Conservation (phyloP, 2,113 vertebrate genomes). For the Campylorhamphus procurvoides region DNA sequence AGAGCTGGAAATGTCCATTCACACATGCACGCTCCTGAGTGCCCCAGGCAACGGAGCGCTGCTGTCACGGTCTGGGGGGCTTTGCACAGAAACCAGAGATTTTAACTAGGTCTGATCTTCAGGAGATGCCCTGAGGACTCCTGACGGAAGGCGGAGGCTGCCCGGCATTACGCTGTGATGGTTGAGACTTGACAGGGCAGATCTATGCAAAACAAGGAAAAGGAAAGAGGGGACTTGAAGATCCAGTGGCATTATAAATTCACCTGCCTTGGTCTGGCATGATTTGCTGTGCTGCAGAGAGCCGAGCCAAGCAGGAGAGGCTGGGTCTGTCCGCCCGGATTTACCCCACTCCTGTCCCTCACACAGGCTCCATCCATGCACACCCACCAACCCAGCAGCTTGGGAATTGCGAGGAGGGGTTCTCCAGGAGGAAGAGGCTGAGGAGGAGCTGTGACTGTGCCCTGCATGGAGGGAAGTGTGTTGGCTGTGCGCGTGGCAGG, state of each 20-base stretch:
- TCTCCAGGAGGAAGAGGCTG: background rate
- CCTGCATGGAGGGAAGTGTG: fast-evolving
- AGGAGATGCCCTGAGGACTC: slow-evolving; percentile 29
- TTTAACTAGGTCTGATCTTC: slow-evolving; percentile 46
- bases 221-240: background rate
- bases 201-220: background rate
- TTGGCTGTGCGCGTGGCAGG: background rate
- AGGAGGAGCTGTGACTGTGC: background rate
- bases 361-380: fast-evolving
- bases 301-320: background rate
- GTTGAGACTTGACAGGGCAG: slow-evolving; percentile 9
- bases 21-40: background rate
- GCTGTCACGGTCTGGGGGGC: slow-evolving; percentile 44
- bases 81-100: slow-evolving; percentile 7
- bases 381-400: fast-evolving
- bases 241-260: background rate
- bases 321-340: background rate
- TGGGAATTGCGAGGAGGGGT: background rate
- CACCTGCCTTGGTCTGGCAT: background rate
- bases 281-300: background rate
- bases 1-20: slow-evolving; percentile 54
- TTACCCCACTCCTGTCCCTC: background rate
- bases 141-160: background rate
- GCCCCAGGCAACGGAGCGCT: background rate
- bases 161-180: background rate